Base-by-base conservation (phyloP, 2,113 vertebrate species). In the Anarhynchus alexandrinus region DNA sequence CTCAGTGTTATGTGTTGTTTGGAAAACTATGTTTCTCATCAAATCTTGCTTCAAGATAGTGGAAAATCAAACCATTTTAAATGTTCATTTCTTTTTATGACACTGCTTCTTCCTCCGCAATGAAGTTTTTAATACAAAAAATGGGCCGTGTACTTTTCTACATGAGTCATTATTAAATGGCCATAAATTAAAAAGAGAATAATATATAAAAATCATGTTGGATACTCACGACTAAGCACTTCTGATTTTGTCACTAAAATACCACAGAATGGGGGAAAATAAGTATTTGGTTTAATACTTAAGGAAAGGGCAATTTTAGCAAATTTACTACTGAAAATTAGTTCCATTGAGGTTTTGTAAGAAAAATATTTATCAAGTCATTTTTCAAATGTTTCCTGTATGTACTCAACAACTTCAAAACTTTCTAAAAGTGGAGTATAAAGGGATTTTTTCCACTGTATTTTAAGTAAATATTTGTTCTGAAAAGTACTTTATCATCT, bases 161-260 rank as follows among this genome's bases (percentile, higher is more conserved):
- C 47, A 49, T 29, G 40, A 42, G 47, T 85, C 78, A 73, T 92
- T 32, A 88, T 92, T 88, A 59, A 62, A 95, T 58, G 47, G 22
- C 52, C 30, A 85, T 81, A 74, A 95, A 95, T 94, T 91, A 91
- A 97, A 96, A 76, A 77, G 29, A 12, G 27, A 95, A 91, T 94
- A 88, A 49, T 29, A 62, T 40, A 59, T 38, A 52, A 80, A 95
- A 96, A 90, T 91, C 26, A 12, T 86, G 5, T 25, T 87, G 40
- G 79, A 58, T 95, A 62, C 17, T 78, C 38, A 30, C 51, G 52
- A 92, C n/a, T 91, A 89, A 94, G 49, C 34, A 85, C 15, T 88
- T 77, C 67, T 15, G 20, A 67, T 11, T 77, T 72, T 62, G 26
- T 62, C 15, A 38, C 5, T 32, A 54, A 90, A 92, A 89, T 90